Evolutionary conservation across 2,113 vertebrate species (phyloP).

Genomic region (Actinemys pallida): DNA sequence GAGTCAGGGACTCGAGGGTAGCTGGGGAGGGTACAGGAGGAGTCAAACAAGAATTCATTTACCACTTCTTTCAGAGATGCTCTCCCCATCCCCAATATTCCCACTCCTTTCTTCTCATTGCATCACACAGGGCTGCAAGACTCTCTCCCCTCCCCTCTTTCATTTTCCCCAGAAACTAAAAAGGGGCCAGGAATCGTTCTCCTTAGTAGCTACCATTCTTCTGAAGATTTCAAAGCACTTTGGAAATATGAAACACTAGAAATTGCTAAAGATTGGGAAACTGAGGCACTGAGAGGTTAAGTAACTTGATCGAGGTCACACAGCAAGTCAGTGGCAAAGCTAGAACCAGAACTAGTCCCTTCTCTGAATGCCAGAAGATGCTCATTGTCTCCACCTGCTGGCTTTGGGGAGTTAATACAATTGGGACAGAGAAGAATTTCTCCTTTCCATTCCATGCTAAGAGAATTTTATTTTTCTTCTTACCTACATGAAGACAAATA

Average conservation of each 20-base stretch:
- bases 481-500: not conserved
- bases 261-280: not conserved
- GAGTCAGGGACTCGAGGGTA: constrained; percentile 72
- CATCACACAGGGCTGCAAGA: not conserved
- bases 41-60: constrained; percentile 69
- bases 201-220: not conserved
- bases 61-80: constrained; percentile 47
- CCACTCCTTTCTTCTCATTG: not conserved
- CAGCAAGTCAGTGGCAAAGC: not conserved
- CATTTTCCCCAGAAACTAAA: constrained; percentile 17
- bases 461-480: not conserved
- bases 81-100: constrained; percentile 36
- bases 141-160: not conserved
- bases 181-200: not conserved
- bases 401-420: rapidly evolving
- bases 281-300: not conserved
- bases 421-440: not conserved
- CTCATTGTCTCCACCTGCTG: not conserved
- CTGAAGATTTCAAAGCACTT: not conserved
- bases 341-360: constrained; percentile 3
- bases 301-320: not conserved
- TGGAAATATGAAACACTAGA: not conserved
- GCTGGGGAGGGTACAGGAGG: constrained; percentile 39
- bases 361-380: constrained; percentile 8
- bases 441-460: not conserved